Conservation (phyloP, 2,797 vertebrate species). For the Kryptopterus vitreolus region DNA sequence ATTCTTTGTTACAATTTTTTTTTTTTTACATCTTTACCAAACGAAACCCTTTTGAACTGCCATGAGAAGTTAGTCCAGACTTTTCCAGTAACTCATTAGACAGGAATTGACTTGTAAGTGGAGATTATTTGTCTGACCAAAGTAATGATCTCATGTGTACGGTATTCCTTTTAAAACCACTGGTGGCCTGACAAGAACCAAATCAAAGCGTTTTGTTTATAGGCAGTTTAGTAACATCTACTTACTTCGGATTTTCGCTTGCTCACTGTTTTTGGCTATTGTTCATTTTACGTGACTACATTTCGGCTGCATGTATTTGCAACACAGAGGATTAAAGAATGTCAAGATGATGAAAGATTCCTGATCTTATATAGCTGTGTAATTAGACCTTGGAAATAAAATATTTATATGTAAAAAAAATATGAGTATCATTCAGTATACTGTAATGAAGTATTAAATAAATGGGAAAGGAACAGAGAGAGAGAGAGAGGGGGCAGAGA, state of each 20-base stretch:
- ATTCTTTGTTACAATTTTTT: slow-evolving; percentile 9
- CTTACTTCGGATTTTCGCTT: background rate
- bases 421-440: background rate
- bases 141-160: slow-evolving; percentile 25
- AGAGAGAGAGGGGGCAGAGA: background rate
- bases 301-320: background rate
- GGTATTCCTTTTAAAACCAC: slow-evolving; percentile 28
- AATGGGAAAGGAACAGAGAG: background rate
- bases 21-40: slow-evolving; percentile 21
- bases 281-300: background rate
- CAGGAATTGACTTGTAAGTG: slow-evolving; percentile 45
- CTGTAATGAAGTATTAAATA: background rate
- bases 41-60: slow-evolving; percentile 9
- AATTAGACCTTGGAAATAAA: slow-evolving; percentile 15
- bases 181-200: slow-evolving; percentile 13
- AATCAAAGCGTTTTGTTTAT: slow-evolving; percentile 8
- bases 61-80: slow-evolving; percentile 17
- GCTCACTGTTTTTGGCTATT: background rate
- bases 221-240: background rate
- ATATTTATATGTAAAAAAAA: slow-evolving; percentile 18
- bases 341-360: background rate
- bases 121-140: slow-evolving; percentile 47
- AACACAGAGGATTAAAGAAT: slow-evolving; percentile 12
- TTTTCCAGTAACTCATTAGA: slow-evolving; percentile 45
- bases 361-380: background rate